These are phyloP conservation scores for Anolis apletophallus DNA, from an alignment of 2,797 vertebrate species.

Conservation along the genomic window DNA sequence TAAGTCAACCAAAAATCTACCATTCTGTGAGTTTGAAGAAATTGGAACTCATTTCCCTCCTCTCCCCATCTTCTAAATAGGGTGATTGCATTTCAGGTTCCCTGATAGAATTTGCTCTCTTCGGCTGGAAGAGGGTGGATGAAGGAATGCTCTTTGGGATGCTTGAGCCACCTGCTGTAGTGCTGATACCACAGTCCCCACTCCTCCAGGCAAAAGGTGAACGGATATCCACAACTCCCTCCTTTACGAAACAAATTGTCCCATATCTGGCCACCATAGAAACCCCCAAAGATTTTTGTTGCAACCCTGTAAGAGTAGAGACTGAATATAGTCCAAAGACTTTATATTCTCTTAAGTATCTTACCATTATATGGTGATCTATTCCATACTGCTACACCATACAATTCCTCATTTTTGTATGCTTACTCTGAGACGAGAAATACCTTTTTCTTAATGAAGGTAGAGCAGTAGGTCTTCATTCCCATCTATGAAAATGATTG, in stretches of 20 bases:
- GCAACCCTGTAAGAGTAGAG: not conserved
- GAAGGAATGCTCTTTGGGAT: not conserved
- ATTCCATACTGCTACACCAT: not conserved
- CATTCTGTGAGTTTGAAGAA: not conserved
- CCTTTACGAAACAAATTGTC: not conserved
- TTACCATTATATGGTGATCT: not conserved
- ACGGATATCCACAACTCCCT: not conserved
- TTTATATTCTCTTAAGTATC: not conserved
- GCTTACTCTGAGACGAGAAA: not conserved
- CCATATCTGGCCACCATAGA: not conserved
- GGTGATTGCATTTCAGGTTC: constrained; percentile 2
- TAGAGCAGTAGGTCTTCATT: not conserved
- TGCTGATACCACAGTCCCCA: not conserved
- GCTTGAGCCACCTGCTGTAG: not conserved
- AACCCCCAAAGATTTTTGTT: not conserved
- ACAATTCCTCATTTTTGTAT: not conserved
- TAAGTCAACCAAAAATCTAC: not conserved
- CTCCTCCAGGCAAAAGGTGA: not conserved
- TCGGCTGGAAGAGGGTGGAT: not conserved
- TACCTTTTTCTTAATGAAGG: not conserved
- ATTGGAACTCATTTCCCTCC: not conserved
- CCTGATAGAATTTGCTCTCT: not conserved
- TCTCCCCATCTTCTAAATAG: not conserved
- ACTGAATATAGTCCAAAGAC: not conserved
- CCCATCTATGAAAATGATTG: not conserved